Base-by-base conservation (phyloP, 1,140 invertebrate species). In the Drosophila kepulauana region DNA sequence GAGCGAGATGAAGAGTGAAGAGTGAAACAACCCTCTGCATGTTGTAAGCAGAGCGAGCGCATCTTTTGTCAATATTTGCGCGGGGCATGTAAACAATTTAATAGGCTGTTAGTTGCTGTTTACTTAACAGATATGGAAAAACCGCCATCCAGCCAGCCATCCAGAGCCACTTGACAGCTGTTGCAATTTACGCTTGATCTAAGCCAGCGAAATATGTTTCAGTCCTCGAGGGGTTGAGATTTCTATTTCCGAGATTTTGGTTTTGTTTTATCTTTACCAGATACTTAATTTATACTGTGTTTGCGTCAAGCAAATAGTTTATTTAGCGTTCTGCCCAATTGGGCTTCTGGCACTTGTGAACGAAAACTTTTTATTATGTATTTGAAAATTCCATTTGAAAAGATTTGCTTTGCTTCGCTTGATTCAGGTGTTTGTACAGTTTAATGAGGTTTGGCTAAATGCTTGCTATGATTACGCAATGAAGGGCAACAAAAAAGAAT, bases 1-100 rank as follows among this genome's bases (percentile, higher is more conserved):
- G 51, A 48, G 28, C 8, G 10, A 25, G 20, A 4, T 25, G 3
- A 46, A 2, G 11, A 48, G 20, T 11, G 20, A 63, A 74, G 11
- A 48, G 20, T 11, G 20, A 63, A 74, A 38, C 57, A 54, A 70
- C 73, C 73, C 67, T 7, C 15, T 6, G 43, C 52, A 48, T 59
- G 38, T 66, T 28, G 28, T 13, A 38, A 56, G 33, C 30, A 38
- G 30, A 56, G 54, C 54, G 16, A 70, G 59, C 73, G 79, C 82
- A 91, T 78, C 79, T 80, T 80, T 59, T 74, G 80, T 82, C 87
- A 91, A 91, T 91, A 91, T 88, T 88, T 88, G 85, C 56, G 38
- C 68, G 74, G 86, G 78, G 62, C 86, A 84, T 87, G 87, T 81
- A 91, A 87, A 91, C 87, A 91, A 59, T 91, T 91, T 91, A 91